Evolutionary conservation across 2,888 invertebrate genomes (phyloP).

Genomic region (Congeria kusceri): DNA sequence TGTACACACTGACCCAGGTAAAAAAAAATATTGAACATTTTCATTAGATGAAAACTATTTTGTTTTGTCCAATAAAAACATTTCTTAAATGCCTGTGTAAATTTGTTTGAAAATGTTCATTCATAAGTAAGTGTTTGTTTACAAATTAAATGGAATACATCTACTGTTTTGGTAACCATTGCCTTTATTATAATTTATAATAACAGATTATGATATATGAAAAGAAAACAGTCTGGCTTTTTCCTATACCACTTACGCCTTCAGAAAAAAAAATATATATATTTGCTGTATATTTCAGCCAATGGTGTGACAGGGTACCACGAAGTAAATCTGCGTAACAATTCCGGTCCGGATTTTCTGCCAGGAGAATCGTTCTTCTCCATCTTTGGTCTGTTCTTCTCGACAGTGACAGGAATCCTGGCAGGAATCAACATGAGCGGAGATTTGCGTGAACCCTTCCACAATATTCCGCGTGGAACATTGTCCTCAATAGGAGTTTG

Average conservation of each 20-base stretch:
- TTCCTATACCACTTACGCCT: no score
- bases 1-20: constrained; percentile 89
- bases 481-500: constrained; percentile 96
- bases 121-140: no score
- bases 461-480: constrained; percentile 97
- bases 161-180: no score
- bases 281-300: constrained; percentile 86
- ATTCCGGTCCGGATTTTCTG: constrained; percentile 92
- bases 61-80: no score
- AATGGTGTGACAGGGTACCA: constrained; percentile 95
- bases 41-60: neutral
- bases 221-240: no score
- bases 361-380: constrained; percentile 96
- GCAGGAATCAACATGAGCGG: constrained; percentile 99
- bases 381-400: constrained; percentile 98
- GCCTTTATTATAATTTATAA: no score
- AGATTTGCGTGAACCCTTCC: constrained; percentile 95
- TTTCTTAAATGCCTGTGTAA: no score
- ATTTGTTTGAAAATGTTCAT: no score
- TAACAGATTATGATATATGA: no score
- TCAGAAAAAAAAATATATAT: no score
- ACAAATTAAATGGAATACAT: no score
- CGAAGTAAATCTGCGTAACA: constrained; percentile 91
- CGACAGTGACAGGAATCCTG: constrained; percentile 97
- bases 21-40: neutral